A percentile compares a stretch with the other conserved stretches of the same genome.
Evolutionary conservation across 2,888 invertebrate genomes (phyloP).

Genomic region (Lysandra coridon): DNA sequence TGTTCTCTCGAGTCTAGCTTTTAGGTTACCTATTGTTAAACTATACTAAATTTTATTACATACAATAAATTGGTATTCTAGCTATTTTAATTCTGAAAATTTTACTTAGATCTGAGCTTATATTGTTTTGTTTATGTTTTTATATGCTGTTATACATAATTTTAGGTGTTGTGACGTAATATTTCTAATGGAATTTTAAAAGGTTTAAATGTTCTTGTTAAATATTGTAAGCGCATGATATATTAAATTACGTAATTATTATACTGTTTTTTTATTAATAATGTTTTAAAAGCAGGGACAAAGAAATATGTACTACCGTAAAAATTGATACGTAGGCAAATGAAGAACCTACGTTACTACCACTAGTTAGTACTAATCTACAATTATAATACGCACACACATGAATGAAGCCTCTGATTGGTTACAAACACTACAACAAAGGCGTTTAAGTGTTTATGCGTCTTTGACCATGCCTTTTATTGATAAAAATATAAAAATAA

Average conservation of each 20-base stretch:
- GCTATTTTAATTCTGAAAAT: background rate
- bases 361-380: too few relatives aligned
- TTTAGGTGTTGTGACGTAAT: conserved; percentile 66
- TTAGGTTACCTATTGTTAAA: background rate
- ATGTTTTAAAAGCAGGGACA: too few relatives aligned
- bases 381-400: background rate
- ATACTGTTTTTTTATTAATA: conserved; percentile 31
- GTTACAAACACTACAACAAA: too few relatives aligned
- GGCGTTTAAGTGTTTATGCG: too few relatives aligned
- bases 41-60: conserved; percentile 22
- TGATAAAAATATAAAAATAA: too few relatives aligned
- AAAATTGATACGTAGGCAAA: too few relatives aligned
- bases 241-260: conserved; percentile 64
- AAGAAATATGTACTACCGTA: too few relatives aligned
- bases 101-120: conserved; percentile 11
- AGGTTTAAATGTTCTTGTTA: conserved; percentile 68
- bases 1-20: conserved; percentile 7
- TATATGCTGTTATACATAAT: conserved; percentile 53
- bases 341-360: too few relatives aligned
- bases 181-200: conserved; percentile 60
- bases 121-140: conserved; percentile 40
- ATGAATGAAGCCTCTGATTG: too few relatives aligned
- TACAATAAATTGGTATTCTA: background rate
- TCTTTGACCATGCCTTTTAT: too few relatives aligned
- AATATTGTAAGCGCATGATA: conserved; percentile 68